Evolutionary conservation across 2,888 invertebrate species (phyloP).

Genomic region (Drosophila bunnanda): DNA sequence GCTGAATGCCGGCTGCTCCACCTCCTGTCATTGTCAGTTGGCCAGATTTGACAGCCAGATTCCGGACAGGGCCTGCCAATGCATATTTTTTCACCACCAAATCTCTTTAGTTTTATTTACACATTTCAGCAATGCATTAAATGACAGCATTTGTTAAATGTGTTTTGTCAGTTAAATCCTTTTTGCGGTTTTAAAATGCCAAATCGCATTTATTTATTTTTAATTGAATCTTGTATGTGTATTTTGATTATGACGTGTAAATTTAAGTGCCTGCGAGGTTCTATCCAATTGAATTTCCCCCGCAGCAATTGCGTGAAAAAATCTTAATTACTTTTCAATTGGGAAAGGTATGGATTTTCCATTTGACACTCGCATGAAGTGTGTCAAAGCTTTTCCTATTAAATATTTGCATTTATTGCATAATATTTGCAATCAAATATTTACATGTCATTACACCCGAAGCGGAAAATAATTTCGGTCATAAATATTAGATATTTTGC

Average conservation of each 20-base stretch:
- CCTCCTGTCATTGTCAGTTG: constrained; percentile 65
- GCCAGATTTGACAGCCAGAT: constrained; percentile 70
- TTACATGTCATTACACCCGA: constrained; percentile 10
- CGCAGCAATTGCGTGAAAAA: constrained; percentile 5
- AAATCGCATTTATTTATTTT: constrained; percentile 57
- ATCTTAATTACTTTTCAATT: constrained; percentile 25
- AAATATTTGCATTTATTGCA: constrained; percentile 54
- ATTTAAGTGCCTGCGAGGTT: constrained; percentile 5
- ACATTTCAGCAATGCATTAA: constrained; percentile 47
- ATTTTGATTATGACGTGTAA: constrained; percentile 34
- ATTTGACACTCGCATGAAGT: constrained; percentile 24
- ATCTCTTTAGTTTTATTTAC: constrained; percentile 50
- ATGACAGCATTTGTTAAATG: constrained; percentile 10
- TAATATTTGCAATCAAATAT: constrained; percentile 30
- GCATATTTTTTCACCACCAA: constrained; percentile 24
- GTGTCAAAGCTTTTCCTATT: not conserved
- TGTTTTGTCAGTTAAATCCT: constrained; percentile 39
- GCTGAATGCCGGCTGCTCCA: constrained; percentile 21
- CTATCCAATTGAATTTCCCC: constrained; percentile 23
- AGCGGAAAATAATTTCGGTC: not conserved
- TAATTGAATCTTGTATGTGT: too few relatives aligned
- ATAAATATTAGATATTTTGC: constrained; percentile 5
- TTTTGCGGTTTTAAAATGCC: constrained; percentile 40
- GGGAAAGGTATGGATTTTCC: constrained; percentile 8
- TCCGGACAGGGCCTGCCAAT: constrained; percentile 52